phyloP scores from a whole-genome alignment of 2,888 invertebrate genomes.

The Synergus japonicus region DNA sequence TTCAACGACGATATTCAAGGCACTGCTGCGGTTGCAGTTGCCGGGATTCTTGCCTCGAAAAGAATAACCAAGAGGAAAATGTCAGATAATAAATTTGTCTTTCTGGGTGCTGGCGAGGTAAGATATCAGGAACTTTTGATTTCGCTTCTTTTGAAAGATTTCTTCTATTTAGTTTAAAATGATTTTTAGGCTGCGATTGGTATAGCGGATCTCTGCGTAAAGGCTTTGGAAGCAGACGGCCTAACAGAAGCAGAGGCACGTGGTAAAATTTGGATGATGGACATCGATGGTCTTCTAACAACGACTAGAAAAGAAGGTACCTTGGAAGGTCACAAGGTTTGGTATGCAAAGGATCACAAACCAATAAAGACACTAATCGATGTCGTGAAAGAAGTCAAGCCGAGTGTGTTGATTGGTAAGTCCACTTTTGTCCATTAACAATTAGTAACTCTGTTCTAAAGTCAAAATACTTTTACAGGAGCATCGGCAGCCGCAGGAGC shows the following conservation, averaged over 20 bases:
- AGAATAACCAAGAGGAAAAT: slow-evolving; percentile 89
- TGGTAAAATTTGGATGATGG: slow-evolving; percentile 96
- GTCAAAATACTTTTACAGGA: slow-evolving; percentile 79
- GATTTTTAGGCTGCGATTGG: slow-evolving; percentile 89
- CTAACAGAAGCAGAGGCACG: slow-evolving; percentile 85
- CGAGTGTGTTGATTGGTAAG: slow-evolving; percentile 91
- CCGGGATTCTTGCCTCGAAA: slow-evolving; percentile 91
- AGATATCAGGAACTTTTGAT: slow-evolving; percentile 48
- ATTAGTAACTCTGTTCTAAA: background rate
- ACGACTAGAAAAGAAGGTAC: slow-evolving; percentile 83
- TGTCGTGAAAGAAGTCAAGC: slow-evolving; percentile 90
- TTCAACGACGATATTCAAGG: slow-evolving; percentile 99
- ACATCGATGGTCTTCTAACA: slow-evolving; percentile 93
- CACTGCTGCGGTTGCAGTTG: slow-evolving; percentile 96
- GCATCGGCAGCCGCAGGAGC: slow-evolving; percentile 95
- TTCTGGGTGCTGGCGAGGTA: slow-evolving; percentile 92
- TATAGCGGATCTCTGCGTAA: slow-evolving; percentile 92
- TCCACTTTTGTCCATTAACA: slow-evolving; percentile 47
- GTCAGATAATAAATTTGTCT: slow-evolving; percentile 92
- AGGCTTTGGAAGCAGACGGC: slow-evolving; percentile 90
- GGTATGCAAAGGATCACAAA: slow-evolving; percentile 88
- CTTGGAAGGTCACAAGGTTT: slow-evolving; percentile 84
- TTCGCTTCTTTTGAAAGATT: slow-evolving; percentile 42
- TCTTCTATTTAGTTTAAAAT: background rate
- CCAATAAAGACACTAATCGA: slow-evolving; percentile 88